These are phyloP conservation scores for Sphyrna mokarran DNA, from an alignment of 2,113 vertebrate genomes.

Conservation along the genomic window DNA sequence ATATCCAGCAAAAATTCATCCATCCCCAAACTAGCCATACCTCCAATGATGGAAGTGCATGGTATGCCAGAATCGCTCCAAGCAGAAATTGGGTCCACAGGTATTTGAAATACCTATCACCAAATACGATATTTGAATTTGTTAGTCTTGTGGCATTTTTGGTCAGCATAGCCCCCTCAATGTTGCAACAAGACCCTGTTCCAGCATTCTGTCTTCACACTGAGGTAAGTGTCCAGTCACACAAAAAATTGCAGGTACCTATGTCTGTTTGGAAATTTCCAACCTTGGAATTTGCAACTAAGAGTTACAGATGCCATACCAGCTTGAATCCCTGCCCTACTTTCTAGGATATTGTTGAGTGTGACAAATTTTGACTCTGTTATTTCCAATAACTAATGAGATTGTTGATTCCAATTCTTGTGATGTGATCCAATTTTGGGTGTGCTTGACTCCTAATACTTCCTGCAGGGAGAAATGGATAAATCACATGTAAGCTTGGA, in stretches of 20 bases:
- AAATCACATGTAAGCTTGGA: not conserved
- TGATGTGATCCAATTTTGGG: not conserved
- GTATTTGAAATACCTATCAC: not conserved
- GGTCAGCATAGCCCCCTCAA: not conserved
- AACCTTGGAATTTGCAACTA: not conserved
- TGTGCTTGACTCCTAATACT: not conserved
- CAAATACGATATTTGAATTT: not conserved
- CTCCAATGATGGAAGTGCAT: not conserved
- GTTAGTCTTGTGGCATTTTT: not conserved
- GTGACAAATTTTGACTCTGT: not conserved
- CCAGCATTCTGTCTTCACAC: not conserved
- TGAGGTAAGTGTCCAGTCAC: not conserved
- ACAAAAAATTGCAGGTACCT: not conserved
- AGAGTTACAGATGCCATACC: not conserved
- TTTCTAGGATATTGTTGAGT: not conserved
- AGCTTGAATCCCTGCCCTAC: not conserved
- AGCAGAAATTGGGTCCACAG: not conserved
- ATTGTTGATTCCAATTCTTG: not conserved
- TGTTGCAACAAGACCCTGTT: not conserved
- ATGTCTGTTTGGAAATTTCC: not conserved
- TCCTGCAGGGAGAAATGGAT: too few species aligned
- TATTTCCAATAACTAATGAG: not conserved
- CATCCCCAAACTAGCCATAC: not conserved
- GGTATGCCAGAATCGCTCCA: not conserved
- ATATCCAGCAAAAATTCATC: not conserved